Conservation (phyloP, 2,113 vertebrate species). For the Bolborhynchus lineola region DNA sequence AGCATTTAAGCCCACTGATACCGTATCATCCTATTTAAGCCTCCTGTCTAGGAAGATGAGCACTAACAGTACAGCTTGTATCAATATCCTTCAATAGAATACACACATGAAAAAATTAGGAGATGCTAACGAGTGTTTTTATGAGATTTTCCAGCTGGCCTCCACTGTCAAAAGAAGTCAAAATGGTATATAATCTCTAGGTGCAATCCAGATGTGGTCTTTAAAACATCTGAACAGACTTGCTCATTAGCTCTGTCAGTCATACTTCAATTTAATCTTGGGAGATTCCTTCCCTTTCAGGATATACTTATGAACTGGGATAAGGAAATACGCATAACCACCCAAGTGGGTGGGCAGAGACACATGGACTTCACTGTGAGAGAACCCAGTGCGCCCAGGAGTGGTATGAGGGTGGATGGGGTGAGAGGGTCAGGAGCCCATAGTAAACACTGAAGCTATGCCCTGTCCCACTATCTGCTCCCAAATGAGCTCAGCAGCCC, state of each 20-base stretch:
- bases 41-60: neutral
- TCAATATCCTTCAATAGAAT: fast-evolving
- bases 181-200: neutral
- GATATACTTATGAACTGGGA: neutral
- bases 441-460: neutral
- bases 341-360: neutral
- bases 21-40: neutral
- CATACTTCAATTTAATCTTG: neutral
- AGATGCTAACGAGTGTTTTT: neutral
- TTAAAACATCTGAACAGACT: neutral
- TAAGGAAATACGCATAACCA: neutral
- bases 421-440: neutral
- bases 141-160: neutral
- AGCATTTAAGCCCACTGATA: neutral
- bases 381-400: neutral
- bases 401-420: fast-evolving
- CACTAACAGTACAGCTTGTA: neutral
- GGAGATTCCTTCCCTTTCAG: neutral
- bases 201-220: neutral
- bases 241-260: neutral
- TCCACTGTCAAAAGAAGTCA: neutral
- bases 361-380: fast-evolving
- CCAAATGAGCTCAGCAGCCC: neutral
- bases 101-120: fast-evolving
- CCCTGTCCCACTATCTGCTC: neutral